A percentile compares a stretch with the other conserved stretches of the same genome.
phyloP scores from a whole-genome alignment of 2,797 vertebrate genomes.

The Lophius americanus region DNA sequence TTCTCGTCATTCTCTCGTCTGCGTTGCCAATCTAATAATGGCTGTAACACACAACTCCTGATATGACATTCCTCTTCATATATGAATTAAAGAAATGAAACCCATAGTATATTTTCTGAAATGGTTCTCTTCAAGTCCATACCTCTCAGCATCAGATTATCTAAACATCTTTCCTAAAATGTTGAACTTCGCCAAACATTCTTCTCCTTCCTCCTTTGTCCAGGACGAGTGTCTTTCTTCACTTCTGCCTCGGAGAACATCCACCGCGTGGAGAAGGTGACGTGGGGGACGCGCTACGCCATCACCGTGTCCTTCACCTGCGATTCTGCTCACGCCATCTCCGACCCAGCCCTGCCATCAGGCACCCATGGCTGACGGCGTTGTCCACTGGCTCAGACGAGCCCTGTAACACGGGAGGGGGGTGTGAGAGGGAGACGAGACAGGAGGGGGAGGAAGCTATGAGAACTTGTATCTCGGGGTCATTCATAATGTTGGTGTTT shows the following conservation, averaged over 20 bases:
- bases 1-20: no score
- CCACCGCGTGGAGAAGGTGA: constrained; percentile 93
- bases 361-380: constrained; percentile 8
- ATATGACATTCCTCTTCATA: no score
- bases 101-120: not conserved
- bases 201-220: not conserved
- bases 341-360: constrained; percentile 83
- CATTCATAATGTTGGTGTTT: not conserved
- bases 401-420: constrained; percentile 48
- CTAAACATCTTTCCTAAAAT: not conserved
- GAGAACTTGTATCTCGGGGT: not conserved
- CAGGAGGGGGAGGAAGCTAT: constrained; percentile 5
- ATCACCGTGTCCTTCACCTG: constrained; percentile 97
- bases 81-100: no score
- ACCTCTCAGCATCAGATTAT: not conserved
- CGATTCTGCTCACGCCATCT: constrained; percentile 87
- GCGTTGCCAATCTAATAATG: no score
- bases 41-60: no score
- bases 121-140: no score
- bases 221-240: constrained; percentile 95
- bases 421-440: not conserved
- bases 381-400: constrained; percentile 38
- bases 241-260: constrained; percentile 96
- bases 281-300: constrained; percentile 92
- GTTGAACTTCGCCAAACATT: not conserved